Evolutionary conservation across 2,888 invertebrate species (phyloP).

Genomic region (Eupsilia transversa): DNA sequence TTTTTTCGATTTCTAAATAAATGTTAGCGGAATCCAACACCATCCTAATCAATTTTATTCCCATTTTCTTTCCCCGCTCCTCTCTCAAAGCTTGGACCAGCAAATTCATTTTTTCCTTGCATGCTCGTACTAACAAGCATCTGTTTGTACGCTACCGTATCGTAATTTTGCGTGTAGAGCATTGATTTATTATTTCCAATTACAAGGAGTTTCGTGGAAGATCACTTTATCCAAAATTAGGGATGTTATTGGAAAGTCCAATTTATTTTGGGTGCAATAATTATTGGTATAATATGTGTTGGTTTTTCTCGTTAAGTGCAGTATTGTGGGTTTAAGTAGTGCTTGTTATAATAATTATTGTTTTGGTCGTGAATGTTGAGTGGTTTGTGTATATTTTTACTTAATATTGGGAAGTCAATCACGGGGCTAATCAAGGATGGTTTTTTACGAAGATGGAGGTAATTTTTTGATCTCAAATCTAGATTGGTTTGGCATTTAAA

Average conservation of each 20-base stretch:
- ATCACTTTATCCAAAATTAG: slow-evolving; percentile 65
- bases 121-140: slow-evolving; percentile 67
- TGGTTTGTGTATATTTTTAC: not conserved
- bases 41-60: not conserved
- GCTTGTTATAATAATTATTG: slow-evolving; percentile 45
- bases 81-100: slow-evolving; percentile 27
- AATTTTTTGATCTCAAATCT: not conserved
- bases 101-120: slow-evolving; percentile 56
- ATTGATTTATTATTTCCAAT: slow-evolving; percentile 77
- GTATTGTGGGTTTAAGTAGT: slow-evolving; percentile 30
- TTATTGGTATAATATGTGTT: slow-evolving; percentile 49
- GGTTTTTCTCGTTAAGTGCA: slow-evolving; percentile 43
- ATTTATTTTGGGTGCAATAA: slow-evolving; percentile 61
- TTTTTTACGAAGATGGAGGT: not conserved
- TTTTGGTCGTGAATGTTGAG: not conserved
- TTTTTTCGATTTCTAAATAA: no score
- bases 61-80: slow-evolving; percentile 6
- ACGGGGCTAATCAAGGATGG: not conserved
- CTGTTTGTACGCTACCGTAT: slow-evolving; percentile 72
- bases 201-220: slow-evolving; percentile 67
- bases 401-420: not conserved
- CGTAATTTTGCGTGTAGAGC: slow-evolving; percentile 72
- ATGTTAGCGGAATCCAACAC: not conserved
- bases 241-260: slow-evolving; percentile 59
- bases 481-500: not conserved